Conservation (phyloP, 2,113 vertebrate species). For the Hydrolagus affinis region DNA sequence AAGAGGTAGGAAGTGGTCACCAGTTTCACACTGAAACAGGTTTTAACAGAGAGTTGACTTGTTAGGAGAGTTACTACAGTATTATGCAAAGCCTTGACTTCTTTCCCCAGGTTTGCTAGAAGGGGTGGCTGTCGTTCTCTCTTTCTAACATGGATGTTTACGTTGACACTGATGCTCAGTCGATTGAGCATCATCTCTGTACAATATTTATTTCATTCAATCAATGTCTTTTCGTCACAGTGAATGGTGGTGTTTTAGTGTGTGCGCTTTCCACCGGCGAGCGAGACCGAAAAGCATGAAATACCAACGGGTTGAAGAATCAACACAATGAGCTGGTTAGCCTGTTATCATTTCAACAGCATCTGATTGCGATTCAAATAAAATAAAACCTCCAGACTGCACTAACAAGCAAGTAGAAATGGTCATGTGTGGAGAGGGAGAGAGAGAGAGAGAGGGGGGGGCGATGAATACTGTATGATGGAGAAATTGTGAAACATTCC, state of each 20-base stretch:
- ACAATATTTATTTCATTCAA: not conserved
- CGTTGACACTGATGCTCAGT: not conserved
- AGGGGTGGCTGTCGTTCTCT: not conserved
- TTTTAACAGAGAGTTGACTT: too few species aligned
- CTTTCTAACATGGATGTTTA: too few species aligned
- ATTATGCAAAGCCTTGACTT: not conserved
- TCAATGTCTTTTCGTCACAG: not conserved
- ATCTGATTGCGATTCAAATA: not conserved
- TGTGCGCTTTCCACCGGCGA: too few species aligned
- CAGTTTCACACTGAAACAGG: not conserved
- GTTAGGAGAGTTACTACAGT: not conserved
- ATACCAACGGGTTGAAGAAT: not conserved
- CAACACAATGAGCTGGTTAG: not conserved
- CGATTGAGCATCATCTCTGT: not conserved
- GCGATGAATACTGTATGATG: too few species aligned
- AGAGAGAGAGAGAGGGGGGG: too few species aligned
- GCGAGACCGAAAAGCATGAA: not conserved
- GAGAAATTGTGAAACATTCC: too few species aligned
- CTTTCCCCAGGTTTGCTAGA: not conserved
- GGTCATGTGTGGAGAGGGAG: not conserved
- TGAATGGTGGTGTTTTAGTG: not conserved
- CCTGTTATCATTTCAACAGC: not conserved
- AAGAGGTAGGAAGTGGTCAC: not conserved
- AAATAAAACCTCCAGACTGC: not conserved
- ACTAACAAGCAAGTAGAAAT: not conserved